Percentiles rank a stretch among this genome's conserved stretches.
phyloP scores from a whole-genome alignment of 2,888 invertebrate genomes.

The Pterostichus niger region DNA sequence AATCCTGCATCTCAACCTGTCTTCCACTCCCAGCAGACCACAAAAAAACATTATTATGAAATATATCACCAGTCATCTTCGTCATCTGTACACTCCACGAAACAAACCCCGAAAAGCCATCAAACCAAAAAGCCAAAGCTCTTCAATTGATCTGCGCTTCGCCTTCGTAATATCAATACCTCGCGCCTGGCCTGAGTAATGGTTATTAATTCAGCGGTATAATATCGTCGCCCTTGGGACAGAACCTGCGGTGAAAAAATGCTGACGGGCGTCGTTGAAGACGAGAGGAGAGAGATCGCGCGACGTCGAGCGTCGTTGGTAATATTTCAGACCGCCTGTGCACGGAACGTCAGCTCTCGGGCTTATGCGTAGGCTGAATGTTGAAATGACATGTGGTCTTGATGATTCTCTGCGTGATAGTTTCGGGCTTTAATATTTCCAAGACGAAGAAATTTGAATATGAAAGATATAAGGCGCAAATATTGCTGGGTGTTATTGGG shows the following conservation, averaged over 20 bases:
- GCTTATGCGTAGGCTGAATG: slow-evolving; percentile 32
- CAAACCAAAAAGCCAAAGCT: slow-evolving; percentile 8
- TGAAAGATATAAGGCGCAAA: neutral
- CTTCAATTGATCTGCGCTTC: neutral
- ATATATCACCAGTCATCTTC: slow-evolving; percentile 47
- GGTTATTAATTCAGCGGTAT: slow-evolving; percentile 52
- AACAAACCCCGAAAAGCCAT: neutral
- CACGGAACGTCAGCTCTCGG: neutral
- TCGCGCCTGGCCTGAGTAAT: slow-evolving; percentile 40
- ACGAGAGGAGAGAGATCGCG: slow-evolving; percentile 2
- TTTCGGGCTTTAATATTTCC: slow-evolving; percentile 27
- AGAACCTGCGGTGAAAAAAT: slow-evolving; percentile 36
- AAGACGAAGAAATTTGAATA: slow-evolving; percentile 21
- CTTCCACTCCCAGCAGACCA: slow-evolving; percentile 14
- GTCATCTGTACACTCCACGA: slow-evolving; percentile 14
- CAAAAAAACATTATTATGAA: slow-evolving; percentile 64
- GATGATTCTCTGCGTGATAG: slow-evolving; percentile 27
- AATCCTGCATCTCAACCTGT: slow-evolving; percentile 43
- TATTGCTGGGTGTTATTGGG: neutral
- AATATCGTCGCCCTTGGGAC: slow-evolving; percentile 35
- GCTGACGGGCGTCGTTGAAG: slow-evolving; percentile 18
- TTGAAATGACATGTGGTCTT: slow-evolving; percentile 40
- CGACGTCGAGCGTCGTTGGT: slow-evolving; percentile 23
- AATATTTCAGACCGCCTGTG: slow-evolving; percentile 37
- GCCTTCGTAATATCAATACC: neutral